phyloP scores from a whole-genome alignment of 2,797 vertebrate species.

The Percopsis omiscomaycus region DNA sequence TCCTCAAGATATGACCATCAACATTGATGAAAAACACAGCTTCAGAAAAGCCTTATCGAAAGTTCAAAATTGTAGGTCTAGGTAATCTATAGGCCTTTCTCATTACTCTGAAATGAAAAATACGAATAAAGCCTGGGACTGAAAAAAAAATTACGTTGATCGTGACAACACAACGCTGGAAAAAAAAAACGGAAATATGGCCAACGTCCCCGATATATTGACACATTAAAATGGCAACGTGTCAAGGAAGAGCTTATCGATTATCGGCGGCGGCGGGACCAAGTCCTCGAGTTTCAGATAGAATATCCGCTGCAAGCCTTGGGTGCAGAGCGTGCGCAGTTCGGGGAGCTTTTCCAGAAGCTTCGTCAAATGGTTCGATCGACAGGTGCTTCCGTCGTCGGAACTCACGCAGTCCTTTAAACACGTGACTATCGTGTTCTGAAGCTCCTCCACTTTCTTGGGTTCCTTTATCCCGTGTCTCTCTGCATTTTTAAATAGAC shows the following conservation, averaged over 20 bases:
- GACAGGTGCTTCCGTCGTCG: conserved; percentile 80
- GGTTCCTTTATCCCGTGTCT: conserved; percentile 94
- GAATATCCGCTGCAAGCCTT: conserved; percentile 98
- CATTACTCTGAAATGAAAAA: conserved; percentile 6
- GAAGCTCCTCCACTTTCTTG: conserved; percentile 91
- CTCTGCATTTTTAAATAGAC: conserved; percentile 72
- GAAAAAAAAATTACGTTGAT: neutral
- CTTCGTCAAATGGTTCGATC: conserved; percentile 88
- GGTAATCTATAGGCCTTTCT: too few species aligned
- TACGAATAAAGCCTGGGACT: conserved; percentile 6
- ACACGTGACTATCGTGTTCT: conserved; percentile 90
- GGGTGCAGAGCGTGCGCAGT: conserved; percentile 93
- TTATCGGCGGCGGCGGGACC: conserved; percentile 94
- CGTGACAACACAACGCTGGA: neutral
- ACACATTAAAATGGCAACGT: conserved; percentile 91
- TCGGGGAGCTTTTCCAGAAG: conserved; percentile 95
- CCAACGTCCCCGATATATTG: neutral
- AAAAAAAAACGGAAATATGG: neutral
- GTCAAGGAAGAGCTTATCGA: conserved; percentile 97
- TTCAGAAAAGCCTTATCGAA: too few species aligned
- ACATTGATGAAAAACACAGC: too few species aligned
- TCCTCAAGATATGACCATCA: too few species aligned
- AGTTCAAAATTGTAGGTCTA: too few species aligned
- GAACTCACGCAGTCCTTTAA: conserved; percentile 88
- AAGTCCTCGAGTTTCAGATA: conserved; percentile 98